Evolutionary conservation across 1,140 invertebrate species (phyloP), one percentile per base, ranked within the genome.

Genomic region (Drosophila asahinai): DNA sequence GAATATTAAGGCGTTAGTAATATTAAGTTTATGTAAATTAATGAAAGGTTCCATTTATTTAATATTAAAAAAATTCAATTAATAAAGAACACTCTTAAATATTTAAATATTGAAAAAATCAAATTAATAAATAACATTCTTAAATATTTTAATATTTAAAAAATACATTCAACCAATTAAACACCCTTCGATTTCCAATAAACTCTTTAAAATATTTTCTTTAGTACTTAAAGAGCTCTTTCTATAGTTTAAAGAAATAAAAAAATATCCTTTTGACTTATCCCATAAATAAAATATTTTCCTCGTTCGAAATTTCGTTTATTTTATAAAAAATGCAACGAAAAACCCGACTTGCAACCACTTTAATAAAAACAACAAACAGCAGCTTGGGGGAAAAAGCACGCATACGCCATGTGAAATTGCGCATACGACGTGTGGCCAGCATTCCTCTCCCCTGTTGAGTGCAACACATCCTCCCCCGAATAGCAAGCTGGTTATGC

Each of bases 391-490:
- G 22, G 8, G 2, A 11, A 54, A 55, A 42, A 64, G 6, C 51
- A 36, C 49, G 62, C 55, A 57, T 64, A 64, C 51, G 51, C 14
- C 36, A 30, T 57, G 62, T 15, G 51, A 58, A 42, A 58, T 58
- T 58, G 38, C 63, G 63, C 61, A 65, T 65, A 45, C 63, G 67
- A 33, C 62, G 30, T 45, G 67, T 38, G 51, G 36, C 51, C 54
- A 55, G 33, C 14, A 9, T 38, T 19, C 19, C 45, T 38, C n/a
- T 22, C 25, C 47, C 12, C 4, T 54, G 60, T n/a, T 22, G 25
- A 66, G 33, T 51, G 45, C 43, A 61, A 22, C 19, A 5, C 17
- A 38, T 17, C 17, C 38, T 30, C 22, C 9, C 8, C 36, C 33
- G 30, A 17, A 42, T 17, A 38, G 17, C n/a, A 19, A 15, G 27